These are phyloP conservation scores for Mus minutoides DNA, from an alignment of 2,797 vertebrate genomes.

Conservation along the genomic window DNA sequence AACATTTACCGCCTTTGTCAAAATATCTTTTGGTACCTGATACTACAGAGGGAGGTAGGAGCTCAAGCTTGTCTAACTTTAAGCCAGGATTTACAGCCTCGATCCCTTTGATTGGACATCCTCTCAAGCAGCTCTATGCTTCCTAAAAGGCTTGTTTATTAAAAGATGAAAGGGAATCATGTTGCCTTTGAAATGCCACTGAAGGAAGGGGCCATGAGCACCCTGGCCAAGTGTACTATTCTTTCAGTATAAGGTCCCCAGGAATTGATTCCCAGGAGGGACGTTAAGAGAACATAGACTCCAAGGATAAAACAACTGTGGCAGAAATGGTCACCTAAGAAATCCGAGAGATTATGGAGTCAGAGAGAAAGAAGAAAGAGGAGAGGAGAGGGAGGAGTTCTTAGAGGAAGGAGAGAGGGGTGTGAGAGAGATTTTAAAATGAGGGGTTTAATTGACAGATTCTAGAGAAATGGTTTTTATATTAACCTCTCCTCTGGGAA, in stretches of 20 bases:
- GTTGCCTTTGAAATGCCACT: conserved; percentile 82
- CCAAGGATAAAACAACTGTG: conserved; percentile 72
- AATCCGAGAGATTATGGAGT: not conserved
- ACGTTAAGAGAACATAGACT: conserved; percentile 57
- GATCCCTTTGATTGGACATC: conserved; percentile 69
- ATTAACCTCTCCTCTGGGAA: not conserved
- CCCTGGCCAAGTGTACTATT: conserved; percentile 74
- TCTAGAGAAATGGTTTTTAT: not conserved
- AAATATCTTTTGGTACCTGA: conserved; percentile 79
- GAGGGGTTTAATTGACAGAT: not conserved
- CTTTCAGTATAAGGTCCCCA: conserved; percentile 75
- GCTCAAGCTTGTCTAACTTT: conserved; percentile 69
- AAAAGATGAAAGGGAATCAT: conserved; percentile 79
- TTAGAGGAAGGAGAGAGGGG: no score
- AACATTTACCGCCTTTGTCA: conserved; percentile 76
- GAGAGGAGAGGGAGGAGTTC: not conserved
- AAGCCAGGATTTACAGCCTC: conserved; percentile 83
- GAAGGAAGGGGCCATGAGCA: conserved; percentile 74
- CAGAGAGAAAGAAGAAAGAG: not conserved
- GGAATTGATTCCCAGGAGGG: conserved; percentile 75
- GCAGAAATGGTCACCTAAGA: not conserved
- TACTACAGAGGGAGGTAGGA: conserved; percentile 77
- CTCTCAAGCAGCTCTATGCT: conserved; percentile 67
- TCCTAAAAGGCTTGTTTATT: conserved; percentile 81
- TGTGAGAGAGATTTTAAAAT: not conserved